phyloP scores from a whole-genome alignment of 2,888 invertebrate genomes.

The Lacanobia wlatinum region DNA sequence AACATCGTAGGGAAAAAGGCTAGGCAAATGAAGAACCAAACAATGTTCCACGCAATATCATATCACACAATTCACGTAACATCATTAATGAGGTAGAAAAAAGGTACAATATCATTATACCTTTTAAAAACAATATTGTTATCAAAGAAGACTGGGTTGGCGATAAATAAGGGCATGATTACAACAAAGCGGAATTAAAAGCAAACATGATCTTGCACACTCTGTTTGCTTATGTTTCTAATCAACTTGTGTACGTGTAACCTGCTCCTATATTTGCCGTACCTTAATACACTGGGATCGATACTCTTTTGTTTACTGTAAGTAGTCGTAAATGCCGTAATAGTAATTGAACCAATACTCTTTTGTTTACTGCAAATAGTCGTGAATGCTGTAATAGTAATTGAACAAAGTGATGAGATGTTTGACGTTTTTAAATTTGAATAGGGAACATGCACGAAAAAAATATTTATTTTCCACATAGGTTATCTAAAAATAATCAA shows the following conservation, averaged over 20 bases:
- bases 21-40: too few species aligned
- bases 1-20: too few species aligned
- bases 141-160: constrained; percentile 26
- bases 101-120: neutral
- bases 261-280: constrained; percentile 63
- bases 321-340: neutral
- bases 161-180: constrained; percentile 42
- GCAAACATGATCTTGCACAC: constrained; percentile 73
- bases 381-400: too few species aligned
- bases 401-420: too few species aligned
- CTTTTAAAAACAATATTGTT: constrained; percentile 23
- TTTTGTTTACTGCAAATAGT: too few species aligned
- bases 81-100: neutral
- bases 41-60: neutral
- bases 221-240: constrained; percentile 75
- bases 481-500: too few species aligned
- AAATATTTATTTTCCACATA: too few species aligned
- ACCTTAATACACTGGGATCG: constrained; percentile 33
- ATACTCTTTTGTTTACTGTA: constrained; percentile 24
- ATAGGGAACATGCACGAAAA: too few species aligned
- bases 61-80: neutral
- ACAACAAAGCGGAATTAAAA: constrained; percentile 76
- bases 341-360: constrained; percentile 1
- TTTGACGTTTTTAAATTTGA: too few species aligned
- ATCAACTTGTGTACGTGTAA: constrained; percentile 73